These are phyloP conservation scores for Drosophila lacicola DNA, from an alignment of 2,888 invertebrate genomes.

Conservation along the genomic window DNA sequence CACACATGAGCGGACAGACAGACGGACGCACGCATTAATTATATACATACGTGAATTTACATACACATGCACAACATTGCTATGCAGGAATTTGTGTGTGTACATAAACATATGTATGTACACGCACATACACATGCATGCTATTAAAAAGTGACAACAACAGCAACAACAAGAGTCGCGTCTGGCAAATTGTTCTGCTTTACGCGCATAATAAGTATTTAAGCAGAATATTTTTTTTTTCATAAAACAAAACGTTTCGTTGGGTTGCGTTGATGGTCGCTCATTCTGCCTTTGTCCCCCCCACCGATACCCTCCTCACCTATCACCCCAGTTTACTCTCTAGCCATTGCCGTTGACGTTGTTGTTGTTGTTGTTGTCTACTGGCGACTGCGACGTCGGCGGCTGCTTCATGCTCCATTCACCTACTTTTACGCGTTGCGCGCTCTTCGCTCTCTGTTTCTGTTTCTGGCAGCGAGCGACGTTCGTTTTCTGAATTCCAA, in stretches of 20 bases:
- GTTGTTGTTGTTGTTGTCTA: conserved; percentile 24
- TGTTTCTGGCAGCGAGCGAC: conserved; percentile 54
- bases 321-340: conserved; percentile 27
- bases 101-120: conserved; percentile 8
- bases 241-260: conserved; percentile 50
- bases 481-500: conserved; percentile 80
- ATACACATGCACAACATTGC: conserved; percentile 28
- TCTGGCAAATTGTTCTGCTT: conserved; percentile 63
- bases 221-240: conserved; percentile 36
- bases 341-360: conserved; percentile 44
- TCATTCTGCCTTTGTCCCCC: conserved; percentile 10
- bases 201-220: conserved; percentile 58
- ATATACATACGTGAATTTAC: conserved; percentile 46
- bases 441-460: conserved; percentile 62
- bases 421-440: conserved; percentile 82
- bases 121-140: conserved; percentile 14
- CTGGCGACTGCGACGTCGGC: conserved; percentile 38
- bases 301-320: conserved; percentile 4
- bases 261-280: conserved; percentile 24
- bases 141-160: conserved; percentile 47
- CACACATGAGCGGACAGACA: conserved; percentile 50
- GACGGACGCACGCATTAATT: conserved; percentile 67
- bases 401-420: conserved; percentile 81
- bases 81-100: conserved; percentile 33
- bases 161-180: conserved; percentile 22